A percentile compares a stretch with the other conserved stretches of the same genome.
Evolutionary conservation across 2,797 vertebrate genomes (phyloP).

Genomic region (Catostomus latipinnis): DNA sequence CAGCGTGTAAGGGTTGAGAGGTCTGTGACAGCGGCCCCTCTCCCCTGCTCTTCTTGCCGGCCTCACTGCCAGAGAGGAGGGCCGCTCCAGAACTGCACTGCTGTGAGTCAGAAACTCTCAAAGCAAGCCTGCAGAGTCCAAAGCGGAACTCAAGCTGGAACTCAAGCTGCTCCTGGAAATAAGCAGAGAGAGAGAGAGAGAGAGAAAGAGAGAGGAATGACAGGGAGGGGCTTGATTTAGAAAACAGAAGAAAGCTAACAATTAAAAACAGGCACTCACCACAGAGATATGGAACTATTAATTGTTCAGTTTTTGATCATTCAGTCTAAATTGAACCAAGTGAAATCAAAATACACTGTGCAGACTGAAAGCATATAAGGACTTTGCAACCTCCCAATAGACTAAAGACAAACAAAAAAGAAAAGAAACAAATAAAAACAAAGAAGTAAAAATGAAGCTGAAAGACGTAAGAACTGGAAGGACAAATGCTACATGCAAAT

Average conservation of each 20-base stretch:
- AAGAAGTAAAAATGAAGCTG: slow-evolving; percentile 49
- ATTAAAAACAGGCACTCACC: slow-evolving; percentile 27
- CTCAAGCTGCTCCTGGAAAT: slow-evolving; percentile 54
- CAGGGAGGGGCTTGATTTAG: slow-evolving; percentile 39
- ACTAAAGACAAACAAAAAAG: neutral
- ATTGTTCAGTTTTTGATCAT: slow-evolving; percentile 37
- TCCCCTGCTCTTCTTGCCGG: slow-evolving; percentile 43
- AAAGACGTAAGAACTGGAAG: slow-evolving; percentile 55
- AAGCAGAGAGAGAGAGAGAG: slow-evolving; percentile 44
- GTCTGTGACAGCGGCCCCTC: slow-evolving; percentile 43
- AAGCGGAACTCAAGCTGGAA: slow-evolving; percentile 53
- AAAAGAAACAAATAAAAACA: slow-evolving; percentile 28
- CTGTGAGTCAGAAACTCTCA: slow-evolving; percentile 51
- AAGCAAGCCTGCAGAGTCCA: slow-evolving; percentile 53
- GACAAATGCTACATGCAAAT: slow-evolving; percentile 64
- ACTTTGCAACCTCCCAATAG: neutral
- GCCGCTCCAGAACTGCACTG: slow-evolving; percentile 41
- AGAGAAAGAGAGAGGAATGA: slow-evolving; percentile 21
- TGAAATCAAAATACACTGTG: neutral
- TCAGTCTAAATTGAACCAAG: slow-evolving; percentile 14
- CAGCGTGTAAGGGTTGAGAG: slow-evolving; percentile 23
- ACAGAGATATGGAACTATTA: neutral
- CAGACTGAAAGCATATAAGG: neutral
- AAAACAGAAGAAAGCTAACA: slow-evolving; percentile 28
- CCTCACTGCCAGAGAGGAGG: slow-evolving; percentile 28